Evolutionary conservation across 2,888 invertebrate species (phyloP).

Genomic region (Catonia carolina): DNA sequence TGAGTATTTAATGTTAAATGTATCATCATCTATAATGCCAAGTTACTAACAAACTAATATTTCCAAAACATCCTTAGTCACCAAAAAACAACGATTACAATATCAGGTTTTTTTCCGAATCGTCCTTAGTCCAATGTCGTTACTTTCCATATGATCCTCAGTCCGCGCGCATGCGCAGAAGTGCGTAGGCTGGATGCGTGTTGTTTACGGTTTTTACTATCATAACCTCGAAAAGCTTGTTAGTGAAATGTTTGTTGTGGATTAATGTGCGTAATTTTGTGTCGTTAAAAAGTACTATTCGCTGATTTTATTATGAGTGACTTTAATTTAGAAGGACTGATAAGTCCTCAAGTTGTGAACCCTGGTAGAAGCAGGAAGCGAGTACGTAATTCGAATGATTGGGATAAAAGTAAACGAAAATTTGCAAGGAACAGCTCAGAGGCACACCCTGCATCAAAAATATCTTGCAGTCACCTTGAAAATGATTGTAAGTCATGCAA

Average conservation of each 20-base stretch:
- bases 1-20: neutral
- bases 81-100: neutral
- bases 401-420: slow-evolving; percentile 2
- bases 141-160: neutral
- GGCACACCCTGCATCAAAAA: neutral
- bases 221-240: too few species aligned
- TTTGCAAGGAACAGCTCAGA: slow-evolving; percentile 1
- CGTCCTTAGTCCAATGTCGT: neutral
- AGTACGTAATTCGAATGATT: neutral
- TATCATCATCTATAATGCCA: neutral
- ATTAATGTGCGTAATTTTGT: too few species aligned
- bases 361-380: neutral
- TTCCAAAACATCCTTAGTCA: neutral
- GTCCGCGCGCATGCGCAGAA: neutral
- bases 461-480: neutral
- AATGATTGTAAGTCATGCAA: neutral
- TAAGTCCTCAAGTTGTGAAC: neutral
- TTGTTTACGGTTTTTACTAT: too few species aligned
- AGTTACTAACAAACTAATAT: neutral
- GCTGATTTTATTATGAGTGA: neutral
- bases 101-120: neutral
- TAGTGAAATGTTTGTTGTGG: too few species aligned
- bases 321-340: neutral
- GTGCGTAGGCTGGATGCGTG: neutral
- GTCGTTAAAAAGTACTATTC: too few species aligned